These are phyloP conservation scores for Coregonus sp. DNA, from an alignment of 2,797 vertebrate genomes.

Conservation along the genomic window DNA sequence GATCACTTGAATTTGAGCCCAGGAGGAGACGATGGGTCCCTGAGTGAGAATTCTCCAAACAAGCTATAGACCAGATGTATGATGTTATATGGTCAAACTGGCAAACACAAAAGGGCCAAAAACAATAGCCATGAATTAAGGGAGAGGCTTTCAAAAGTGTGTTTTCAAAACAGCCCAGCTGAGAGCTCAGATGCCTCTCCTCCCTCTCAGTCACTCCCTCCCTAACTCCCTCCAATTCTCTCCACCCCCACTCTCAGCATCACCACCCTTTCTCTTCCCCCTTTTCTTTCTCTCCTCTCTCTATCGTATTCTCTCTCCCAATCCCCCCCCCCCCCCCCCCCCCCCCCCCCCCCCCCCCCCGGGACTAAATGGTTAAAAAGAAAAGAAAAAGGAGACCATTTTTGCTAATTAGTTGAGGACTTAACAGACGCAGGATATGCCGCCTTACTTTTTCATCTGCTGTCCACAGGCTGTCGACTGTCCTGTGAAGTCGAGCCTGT, in stretches of 20 bases:
- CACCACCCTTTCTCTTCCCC: conserved; percentile 59
- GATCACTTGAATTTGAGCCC: conserved; percentile 86
- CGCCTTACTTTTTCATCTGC: conserved; percentile 80
- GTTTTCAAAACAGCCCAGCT: conserved; percentile 99
- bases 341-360: conserved; percentile 73
- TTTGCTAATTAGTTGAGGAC: conserved; percentile 97
- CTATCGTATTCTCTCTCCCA: conserved; percentile 23
- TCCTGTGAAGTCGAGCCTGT: conserved; percentile 80
- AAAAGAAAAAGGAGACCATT: conserved; percentile 86
- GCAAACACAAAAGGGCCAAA: conserved; percentile 94
- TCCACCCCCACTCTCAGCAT: conserved; percentile 49
- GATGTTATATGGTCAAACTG: conserved; percentile 99
- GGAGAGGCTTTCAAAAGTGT: conserved; percentile 92
- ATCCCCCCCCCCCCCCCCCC: conserved; percentile 73
- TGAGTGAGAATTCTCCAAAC: conserved; percentile 89
- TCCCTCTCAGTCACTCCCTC: conserved; percentile 69
- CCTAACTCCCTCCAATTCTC: conserved; percentile 52
- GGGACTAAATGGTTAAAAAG: conserved; percentile 85
- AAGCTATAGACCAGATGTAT: conserved; percentile 99
- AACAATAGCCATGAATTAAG: conserved; percentile 98
- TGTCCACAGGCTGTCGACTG: conserved; percentile 80
- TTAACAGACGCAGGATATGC: conserved; percentile 88
- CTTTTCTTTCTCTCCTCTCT: conserved; percentile 53
- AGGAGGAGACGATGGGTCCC: conserved; percentile 87
- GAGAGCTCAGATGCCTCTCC: conserved; percentile 86